Evolutionary conservation across 2,888 invertebrate species (phyloP), one percentile per base, ranked within the genome.

Genomic region (Brassicogethes aeneus): DNA sequence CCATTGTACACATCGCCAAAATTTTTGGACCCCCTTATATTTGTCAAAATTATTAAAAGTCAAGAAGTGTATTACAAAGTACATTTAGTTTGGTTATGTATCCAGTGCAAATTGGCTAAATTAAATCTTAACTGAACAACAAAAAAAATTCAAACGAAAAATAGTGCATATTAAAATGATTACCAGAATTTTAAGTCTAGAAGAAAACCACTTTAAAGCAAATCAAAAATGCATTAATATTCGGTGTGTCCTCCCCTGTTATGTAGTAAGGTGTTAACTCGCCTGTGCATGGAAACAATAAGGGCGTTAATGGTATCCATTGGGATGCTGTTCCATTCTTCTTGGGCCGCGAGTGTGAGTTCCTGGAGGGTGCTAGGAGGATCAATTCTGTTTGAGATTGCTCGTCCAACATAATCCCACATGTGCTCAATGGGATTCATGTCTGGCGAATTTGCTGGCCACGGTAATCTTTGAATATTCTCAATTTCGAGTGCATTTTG

Each of bases 381-480:
- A 16, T 16, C 7, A 36, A 23, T 29, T 40, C 29, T 35, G 29
- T 36, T 36, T 36, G 15, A 35, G 34, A 46, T 37, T 39, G 44
- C 32, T 46, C 42, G 44, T 41, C 38, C 43, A 16, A 54, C 39
- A 30, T 42, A 34, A 41, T 53, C 48, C 50, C 51, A 52, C 15
- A 51, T 29, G 36, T 53, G 45, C 40, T 51, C 44, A 17, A 53
- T 47, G 10, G 51, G 51, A 43, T 51, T 54, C 35, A 53, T 40
- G 43, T 56, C 55, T 23, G 53, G 51, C 34, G 52, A 55, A 32
- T 43, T 44, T 17, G 54, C 52, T 46, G 54, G 54, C 52, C 53
- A 52, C 5, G 37, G 36, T 15, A 50, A 41, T 45, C 41, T 16
- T 2, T 12, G 37, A 32, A 45, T 34, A 38, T 47, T 16, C 33